Evolutionary conservation across 2,888 invertebrate genomes (phyloP), one percentile per base, ranked within the genome.

Genomic region (Drosophila hawaiiensis): DNA sequence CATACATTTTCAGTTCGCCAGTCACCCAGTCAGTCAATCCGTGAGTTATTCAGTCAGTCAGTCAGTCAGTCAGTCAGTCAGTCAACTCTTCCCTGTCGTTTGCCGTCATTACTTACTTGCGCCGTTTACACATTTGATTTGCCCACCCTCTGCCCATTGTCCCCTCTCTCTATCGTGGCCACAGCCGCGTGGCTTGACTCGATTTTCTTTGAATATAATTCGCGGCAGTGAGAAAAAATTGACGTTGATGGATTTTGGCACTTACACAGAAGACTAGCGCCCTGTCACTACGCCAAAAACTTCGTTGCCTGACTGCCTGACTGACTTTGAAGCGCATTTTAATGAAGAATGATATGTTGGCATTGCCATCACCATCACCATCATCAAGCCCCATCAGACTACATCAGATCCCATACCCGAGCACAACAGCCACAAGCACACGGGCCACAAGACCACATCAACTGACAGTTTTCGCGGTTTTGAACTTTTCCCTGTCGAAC

Each of bases 161-260:
- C 14, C 14, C 25, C n/a, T n/a, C 29, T 41, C 22, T 29, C 28
- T 10, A 28, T 68, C 37, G 31, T 33, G 33, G 50, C 58, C 60
- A 54, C 60, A 58, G 58, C 69, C 59, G 54, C 56, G 68, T 68
- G 54, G 63, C 78, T 72, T 73, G 68, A 77, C 77, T 88, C 84
- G 84, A 84, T 90, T 89, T 91, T 84, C 90, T 86, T 91, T 90
- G 89, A 83, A 91, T 90, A 90, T 90, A 91, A 91, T 91, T 90
- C 88, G 84, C 79, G 70, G 73, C 56, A 55, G 72, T 63, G 72
- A 64, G 77, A 6, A 39, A 89, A 79, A 89, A 91, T 87, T 91
- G 91, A 91, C 91, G 87, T 91, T 91, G 91, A 91, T 91, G 91
- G 91, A 91, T 91, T 91, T 91, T 91, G 91, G 90, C 92, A 91